Evolutionary conservation across 2,888 invertebrate genomes (phyloP), one percentile per base, ranked within the genome.

Genomic region (Mythimna albipuncta): DNA sequence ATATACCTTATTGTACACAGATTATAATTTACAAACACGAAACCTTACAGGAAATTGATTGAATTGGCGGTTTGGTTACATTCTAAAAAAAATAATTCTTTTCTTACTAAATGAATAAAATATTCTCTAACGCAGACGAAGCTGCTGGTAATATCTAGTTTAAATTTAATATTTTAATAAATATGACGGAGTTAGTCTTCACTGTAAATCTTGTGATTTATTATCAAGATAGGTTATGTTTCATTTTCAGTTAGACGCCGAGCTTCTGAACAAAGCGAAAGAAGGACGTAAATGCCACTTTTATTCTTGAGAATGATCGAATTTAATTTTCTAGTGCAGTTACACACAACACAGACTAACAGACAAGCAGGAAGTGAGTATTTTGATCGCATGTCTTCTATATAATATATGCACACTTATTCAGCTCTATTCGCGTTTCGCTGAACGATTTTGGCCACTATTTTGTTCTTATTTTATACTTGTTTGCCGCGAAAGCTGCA

Each of bases 161-260:
- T 88, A 77, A 83, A 87, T 85, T 89, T 72, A 90, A 91, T 89
- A 85, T 84, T 86, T 83, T 75, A 85, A 83, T 82, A 65, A 75
- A 77, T 72, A 67, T 54, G 47, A 57, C 50, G 59, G 21, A 41
- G 47, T 21, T 35, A 72, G 54, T 41, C 35, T 66, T 62, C 32
- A 64, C 66, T 47, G 62, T 72, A 73, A 78, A 82, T 72, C 63
- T 26, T 65, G 16, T 81, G 84, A 81, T 78, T 71, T 81, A 77
- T 72, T 55, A 38, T 62, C n/a, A 64, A 57, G 10, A 21, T 54
- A 66, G 61, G 52, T 79, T 64, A 57, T 44, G 59, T 38, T 11
- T 21, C 6, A 35, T 54, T 72, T 72, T 69, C 58, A 77, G 26
- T 66, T 47, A 19, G 32, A 13, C 62, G 10, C 13, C 7, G n/a